Conservation (phyloP, 1,140 invertebrate genomes). For the Zaprionus ghesquierei region DNA sequence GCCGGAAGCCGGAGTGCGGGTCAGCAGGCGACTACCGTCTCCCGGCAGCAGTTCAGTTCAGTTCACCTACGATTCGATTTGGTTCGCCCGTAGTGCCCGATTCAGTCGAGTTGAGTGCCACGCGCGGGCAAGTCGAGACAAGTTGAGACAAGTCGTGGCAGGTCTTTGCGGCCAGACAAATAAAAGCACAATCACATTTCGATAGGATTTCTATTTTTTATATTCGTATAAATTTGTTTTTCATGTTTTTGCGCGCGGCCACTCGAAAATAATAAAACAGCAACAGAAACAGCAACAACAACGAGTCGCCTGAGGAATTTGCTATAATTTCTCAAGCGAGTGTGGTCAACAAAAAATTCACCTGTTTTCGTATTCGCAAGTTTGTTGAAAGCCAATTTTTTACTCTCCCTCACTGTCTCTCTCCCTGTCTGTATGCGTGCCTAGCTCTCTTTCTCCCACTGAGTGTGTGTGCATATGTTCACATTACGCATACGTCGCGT, state of each 20-base stretch:
- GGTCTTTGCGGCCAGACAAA: slow-evolving; percentile 33
- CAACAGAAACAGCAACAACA: background rate
- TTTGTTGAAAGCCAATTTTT: slow-evolving; percentile 38
- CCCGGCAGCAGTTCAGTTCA: slow-evolving; percentile 20
- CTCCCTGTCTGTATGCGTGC: background rate
- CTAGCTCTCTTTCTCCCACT: background rate
- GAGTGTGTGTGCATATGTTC: slow-evolving; percentile 1
- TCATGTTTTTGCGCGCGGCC: slow-evolving; percentile 28
- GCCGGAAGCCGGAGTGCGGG: slow-evolving; percentile 16
- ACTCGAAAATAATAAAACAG: slow-evolving; percentile 1
- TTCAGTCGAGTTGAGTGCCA: slow-evolving; percentile 41
- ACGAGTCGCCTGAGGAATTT: slow-evolving; percentile 15
- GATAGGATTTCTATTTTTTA: background rate
- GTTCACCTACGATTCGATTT: slow-evolving; percentile 11
- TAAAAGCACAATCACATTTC: slow-evolving; percentile 28
- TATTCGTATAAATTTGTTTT: slow-evolving; percentile 30
- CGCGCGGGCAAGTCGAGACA: slow-evolving; percentile 6
- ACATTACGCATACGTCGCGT: slow-evolving; percentile 72
- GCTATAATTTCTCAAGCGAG: slow-evolving; percentile 44
- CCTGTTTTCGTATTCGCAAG: slow-evolving; percentile 49
- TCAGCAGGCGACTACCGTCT: slow-evolving; percentile 4
- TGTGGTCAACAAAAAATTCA: slow-evolving; percentile 50
- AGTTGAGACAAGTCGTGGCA: slow-evolving; percentile 2
- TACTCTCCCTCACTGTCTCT: background rate
- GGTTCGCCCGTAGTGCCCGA: slow-evolving; percentile 2